Conservation (phyloP, 2,888 invertebrate genomes). For the Salticus scenicus region DNA sequence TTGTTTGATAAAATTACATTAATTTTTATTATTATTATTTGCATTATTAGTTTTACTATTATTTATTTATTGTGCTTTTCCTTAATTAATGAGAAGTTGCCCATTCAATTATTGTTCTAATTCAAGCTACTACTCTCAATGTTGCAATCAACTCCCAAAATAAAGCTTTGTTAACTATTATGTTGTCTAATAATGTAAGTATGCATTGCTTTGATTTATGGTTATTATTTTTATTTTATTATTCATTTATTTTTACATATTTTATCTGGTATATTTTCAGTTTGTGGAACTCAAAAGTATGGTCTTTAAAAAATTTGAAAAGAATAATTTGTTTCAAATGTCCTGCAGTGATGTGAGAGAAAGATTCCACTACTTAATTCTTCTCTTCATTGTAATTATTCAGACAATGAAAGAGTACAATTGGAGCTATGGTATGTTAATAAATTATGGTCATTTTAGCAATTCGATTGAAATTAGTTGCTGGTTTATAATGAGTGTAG, state of each 20-base stretch:
- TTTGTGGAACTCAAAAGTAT: constrained; percentile 99
- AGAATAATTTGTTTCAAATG: constrained; percentile 94
- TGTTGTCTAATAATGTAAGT: constrained; percentile 99
- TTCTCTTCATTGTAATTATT: constrained; percentile 93
- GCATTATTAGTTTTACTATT: no score
- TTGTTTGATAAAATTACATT: no score
- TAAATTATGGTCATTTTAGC: no score
- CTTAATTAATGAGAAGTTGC: no score
- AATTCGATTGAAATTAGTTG: no score
- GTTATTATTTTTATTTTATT: neutral
- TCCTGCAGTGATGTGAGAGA: constrained; percentile 98
- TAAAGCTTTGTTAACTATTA: constrained; percentile 96
- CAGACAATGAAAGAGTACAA: constrained; percentile 99
- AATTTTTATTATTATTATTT: no score
- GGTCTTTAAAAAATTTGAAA: constrained; percentile 99
- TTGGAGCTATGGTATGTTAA: constrained; percentile 84
- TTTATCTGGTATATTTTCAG: constrained; percentile 77
- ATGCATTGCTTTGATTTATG: constrained; percentile 12
- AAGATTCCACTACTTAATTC: constrained; percentile 92
- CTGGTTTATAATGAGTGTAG: no score
- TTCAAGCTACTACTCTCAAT: constrained; percentile 98
- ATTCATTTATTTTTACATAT: neutral
- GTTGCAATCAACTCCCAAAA: constrained; percentile 99
- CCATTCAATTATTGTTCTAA: constrained; percentile 90
- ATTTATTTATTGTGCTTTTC: no score